phyloP scores from a whole-genome alignment of 1,140 invertebrate species.

The Coelopa frigida region DNA sequence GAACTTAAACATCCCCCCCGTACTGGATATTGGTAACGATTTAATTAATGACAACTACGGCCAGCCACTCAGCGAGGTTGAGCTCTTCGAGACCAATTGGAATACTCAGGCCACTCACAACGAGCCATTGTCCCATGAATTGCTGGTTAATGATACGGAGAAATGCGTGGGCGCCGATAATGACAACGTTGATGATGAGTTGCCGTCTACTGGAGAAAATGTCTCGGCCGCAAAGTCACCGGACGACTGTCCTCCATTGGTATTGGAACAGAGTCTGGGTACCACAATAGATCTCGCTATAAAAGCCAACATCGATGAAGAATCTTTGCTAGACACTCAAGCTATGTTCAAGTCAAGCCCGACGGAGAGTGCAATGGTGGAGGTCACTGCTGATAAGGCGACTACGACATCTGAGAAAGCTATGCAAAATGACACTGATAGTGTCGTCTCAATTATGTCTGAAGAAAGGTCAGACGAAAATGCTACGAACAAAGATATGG shows the following conservation, averaged over 20 bases:
- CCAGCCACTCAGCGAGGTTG: neutral
- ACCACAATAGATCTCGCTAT: no score
- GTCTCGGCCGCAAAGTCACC: no score
- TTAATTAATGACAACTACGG: slow-evolving; percentile 13
- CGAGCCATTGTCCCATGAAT: no score
- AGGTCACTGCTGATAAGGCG: neutral
- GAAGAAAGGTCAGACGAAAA: neutral
- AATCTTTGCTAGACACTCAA: slow-evolving; percentile 7
- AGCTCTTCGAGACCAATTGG: neutral
- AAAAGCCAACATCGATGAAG: slow-evolving; percentile 9
- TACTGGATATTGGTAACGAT: slow-evolving; percentile 10
- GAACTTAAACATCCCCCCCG: slow-evolving; percentile 3
- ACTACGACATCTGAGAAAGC: neutral
- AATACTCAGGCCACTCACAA: no score
- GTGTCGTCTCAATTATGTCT: slow-evolving; percentile 2
- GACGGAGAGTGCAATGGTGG: neutral
- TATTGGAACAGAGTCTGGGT: no score
- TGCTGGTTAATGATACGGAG: no score
- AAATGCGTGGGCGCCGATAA: no score
- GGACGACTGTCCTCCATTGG: no score
- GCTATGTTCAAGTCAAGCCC: slow-evolving; percentile 5
- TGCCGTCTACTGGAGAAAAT: no score
- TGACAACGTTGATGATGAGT: no score
- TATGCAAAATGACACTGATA: neutral
- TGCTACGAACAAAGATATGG: neutral